Conservation (phyloP, 2,888 invertebrate species). For the Gymnoscelis rufifasciata region DNA sequence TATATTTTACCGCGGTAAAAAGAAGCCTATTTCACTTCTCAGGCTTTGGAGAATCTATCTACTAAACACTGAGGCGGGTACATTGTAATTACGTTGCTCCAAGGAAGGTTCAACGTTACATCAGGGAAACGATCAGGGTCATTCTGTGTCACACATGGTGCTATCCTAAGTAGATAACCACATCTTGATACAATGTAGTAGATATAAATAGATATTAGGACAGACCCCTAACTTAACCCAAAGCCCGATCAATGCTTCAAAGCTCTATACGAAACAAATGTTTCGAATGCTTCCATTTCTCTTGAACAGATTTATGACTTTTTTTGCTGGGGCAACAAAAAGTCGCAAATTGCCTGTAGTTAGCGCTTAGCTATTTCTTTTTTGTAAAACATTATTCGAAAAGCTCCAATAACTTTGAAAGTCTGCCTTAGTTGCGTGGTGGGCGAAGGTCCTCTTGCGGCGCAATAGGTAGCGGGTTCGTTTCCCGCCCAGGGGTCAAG, state of each 20-base stretch:
- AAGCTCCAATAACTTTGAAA: background rate
- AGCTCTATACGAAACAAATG: background rate
- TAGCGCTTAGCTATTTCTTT: background rate
- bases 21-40: too few relatives aligned
- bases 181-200: background rate
- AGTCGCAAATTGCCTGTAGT: background rate
- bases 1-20: too few relatives aligned
- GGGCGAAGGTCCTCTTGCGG: too few relatives aligned
- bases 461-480: too few relatives aligned
- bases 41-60: too few relatives aligned
- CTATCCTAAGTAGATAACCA: background rate
- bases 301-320: background rate
- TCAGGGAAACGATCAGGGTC: background rate
- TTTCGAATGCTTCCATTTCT: background rate
- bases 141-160: background rate
- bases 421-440: too few relatives aligned
- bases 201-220: too few relatives aligned
- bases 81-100: background rate
- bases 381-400: background rate
- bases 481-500: too few relatives aligned
- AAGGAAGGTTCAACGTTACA: background rate
- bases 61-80: background rate
- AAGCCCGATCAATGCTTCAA: background rate
- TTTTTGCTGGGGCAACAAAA: slow-evolving; percentile 1
- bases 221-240: background rate